phyloP scores from a whole-genome alignment of 23 tunicate species.

The Diplosoma virens region DNA sequence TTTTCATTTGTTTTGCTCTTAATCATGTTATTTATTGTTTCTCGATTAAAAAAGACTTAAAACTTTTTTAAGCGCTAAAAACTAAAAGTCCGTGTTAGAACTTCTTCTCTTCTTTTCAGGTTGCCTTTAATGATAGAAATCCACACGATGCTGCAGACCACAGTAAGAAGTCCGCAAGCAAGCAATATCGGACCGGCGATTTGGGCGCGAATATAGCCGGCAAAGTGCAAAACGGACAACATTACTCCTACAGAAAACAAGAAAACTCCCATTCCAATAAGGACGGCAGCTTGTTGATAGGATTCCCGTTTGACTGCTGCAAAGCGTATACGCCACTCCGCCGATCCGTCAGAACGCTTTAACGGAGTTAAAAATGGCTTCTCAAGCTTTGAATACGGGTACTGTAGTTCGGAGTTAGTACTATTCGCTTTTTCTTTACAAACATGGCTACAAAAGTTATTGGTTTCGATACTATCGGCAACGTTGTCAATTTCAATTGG shows the following conservation, averaged over 20 bases:
- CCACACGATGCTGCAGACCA: not conserved
- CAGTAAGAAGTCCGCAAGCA: not conserved
- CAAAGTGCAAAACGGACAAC: not conserved
- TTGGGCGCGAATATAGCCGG: not conserved
- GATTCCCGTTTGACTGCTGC: not conserved
- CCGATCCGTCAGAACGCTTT: too few species aligned
- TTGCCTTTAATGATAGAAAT: not conserved
- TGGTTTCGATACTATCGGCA: too few species aligned
- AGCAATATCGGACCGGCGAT: constrained; percentile 1
- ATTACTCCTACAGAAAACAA: not conserved
- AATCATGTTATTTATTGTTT: too few species aligned
- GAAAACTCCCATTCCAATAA: not conserved
- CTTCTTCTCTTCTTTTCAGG: not conserved
- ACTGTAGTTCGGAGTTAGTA: too few species aligned
- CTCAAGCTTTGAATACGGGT: too few species aligned
- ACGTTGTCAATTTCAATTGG: too few species aligned
- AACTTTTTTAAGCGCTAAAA: too few species aligned
- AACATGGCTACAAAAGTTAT: too few species aligned
- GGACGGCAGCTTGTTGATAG: not conserved
- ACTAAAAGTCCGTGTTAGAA: constrained; percentile 41
- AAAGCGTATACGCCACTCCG: not conserved
- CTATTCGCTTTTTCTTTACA: too few species aligned
- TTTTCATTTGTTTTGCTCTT: too few species aligned
- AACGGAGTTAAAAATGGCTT: too few species aligned
- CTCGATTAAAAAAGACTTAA: too few species aligned